Conservation (phyloP, 1,140 invertebrate species). For the Aradophagus sp. region DNA sequence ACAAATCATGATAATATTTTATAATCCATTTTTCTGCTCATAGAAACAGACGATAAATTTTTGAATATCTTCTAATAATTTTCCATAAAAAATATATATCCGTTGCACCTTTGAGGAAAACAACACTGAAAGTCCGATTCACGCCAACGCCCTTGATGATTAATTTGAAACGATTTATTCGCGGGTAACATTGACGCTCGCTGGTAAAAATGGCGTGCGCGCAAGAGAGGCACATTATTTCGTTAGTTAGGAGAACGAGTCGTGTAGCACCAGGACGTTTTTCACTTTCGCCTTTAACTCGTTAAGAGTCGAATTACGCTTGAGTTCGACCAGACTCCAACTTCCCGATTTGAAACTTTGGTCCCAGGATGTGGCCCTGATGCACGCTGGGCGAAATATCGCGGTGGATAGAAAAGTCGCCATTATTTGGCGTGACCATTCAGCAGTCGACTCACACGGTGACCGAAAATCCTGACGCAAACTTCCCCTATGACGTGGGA, state of each 20-base stretch:
- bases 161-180: constrained; percentile 27
- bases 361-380: constrained; percentile 49
- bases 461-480: constrained; percentile 49
- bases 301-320: constrained; percentile 58
- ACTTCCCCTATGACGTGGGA: constrained; percentile 39
- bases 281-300: constrained; percentile 56
- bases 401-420: constrained; percentile 41
- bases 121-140: too few relatives aligned
- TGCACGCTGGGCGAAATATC: constrained; percentile 47
- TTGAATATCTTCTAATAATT: too few relatives aligned
- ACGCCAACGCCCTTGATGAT: too few relatives aligned
- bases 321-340: constrained; percentile 51
- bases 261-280: constrained; percentile 26
- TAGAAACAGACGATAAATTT: too few relatives aligned
- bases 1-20: too few relatives aligned
- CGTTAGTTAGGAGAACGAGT: constrained; percentile 52
- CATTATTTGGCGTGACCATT: constrained; percentile 48
- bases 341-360: constrained; percentile 55
- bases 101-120: too few relatives aligned
- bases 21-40: too few relatives aligned
- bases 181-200: constrained; percentile 16
- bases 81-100: too few relatives aligned
- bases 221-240: constrained; percentile 46
- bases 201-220: constrained; percentile 29
- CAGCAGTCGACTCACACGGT: constrained; percentile 44